A percentile compares a stretch with the other conserved stretches of the same genome.
phyloP scores from a whole-genome alignment of 2,797 vertebrate species.

The Thunnus albacares region DNA sequence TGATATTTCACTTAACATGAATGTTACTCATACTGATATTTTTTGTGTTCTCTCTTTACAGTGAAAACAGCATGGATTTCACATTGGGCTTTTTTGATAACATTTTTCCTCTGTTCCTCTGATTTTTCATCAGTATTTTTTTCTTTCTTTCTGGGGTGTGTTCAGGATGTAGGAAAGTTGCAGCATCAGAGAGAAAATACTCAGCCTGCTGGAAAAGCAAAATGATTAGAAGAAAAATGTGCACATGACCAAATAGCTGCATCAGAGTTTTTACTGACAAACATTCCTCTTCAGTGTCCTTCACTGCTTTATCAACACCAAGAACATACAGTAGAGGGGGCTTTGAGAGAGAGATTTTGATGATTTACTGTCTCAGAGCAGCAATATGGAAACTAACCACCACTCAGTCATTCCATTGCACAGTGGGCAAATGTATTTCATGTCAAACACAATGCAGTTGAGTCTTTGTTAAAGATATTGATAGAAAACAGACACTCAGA shows the following conservation, averaged over 20 bases:
- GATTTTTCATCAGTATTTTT: too few species aligned
- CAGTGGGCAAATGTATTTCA: background rate
- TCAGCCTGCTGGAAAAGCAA: background rate
- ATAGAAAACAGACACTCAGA: background rate
- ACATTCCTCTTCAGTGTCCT: background rate
- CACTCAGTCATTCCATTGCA: constrained; percentile 2
- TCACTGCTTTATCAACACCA: background rate
- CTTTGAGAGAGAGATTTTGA: background rate
- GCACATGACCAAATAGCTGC: background rate
- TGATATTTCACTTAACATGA: too few species aligned
- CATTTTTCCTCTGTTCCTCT: too few species aligned
- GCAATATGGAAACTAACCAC: background rate
- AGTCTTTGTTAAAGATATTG: background rate
- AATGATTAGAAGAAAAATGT: background rate
- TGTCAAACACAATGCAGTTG: background rate
- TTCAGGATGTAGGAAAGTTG: too few species aligned
- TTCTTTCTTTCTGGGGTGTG: too few species aligned
- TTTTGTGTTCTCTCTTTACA: too few species aligned
- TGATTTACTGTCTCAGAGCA: background rate
- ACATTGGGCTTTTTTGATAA: too few species aligned
- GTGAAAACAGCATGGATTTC: too few species aligned
- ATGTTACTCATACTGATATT: too few species aligned
- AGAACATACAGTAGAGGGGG: background rate
- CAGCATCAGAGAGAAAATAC: background rate
- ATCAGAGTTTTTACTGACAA: background rate